Evolutionary conservation across 2,797 vertebrate species (phyloP), one percentile per base, ranked within the genome.

Genomic region (Podargus strigoides): DNA sequence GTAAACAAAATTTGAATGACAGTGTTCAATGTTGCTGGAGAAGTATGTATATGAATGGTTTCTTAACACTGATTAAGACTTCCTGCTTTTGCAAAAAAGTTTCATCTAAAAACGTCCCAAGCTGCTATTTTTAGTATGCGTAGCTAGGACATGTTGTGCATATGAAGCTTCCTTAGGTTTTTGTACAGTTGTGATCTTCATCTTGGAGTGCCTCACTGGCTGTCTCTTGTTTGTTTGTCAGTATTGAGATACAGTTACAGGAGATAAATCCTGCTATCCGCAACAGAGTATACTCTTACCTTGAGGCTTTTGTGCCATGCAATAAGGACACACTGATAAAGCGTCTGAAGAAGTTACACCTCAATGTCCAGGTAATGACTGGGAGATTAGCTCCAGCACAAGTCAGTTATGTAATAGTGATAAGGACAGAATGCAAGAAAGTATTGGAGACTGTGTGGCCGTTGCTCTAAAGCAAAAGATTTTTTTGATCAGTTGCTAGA

Each of bases 281-380:
- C 30, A 97, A 97, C 22, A 98, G 98, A 4, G 98, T 99, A 56
- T 99, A 99, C 96, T 98, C 98, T 32, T 99, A 99, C 96, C 98
- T 99, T 70, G 99, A 99, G 98, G 99, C 99, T 93, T 99, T 99
- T 41, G 98, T 99, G 92, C 99, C 99, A 22, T 99, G 99, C 97
- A 99, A 99, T 97, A 99, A 99, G 97, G 99, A 99, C 87, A 98
- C 98, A 24, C 97, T 99, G 95, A 98, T 99, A 87, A 99, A 99
- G 97, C 98, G 99, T 50, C 98, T 99, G 37, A 99, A 99, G 98
- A 99, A 99, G 97, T 97, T 99, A 74, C 99, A 99, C 93, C 98
- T 99, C 96, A 99, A 99, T 67, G 98, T 99, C 42, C 99, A 99
- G 99, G 99, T 98, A 97, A 96, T 22, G 49, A 28, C 0, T 3